phyloP scores from a whole-genome alignment of 2,797 vertebrate genomes.

The Helarctos malayanus region DNA sequence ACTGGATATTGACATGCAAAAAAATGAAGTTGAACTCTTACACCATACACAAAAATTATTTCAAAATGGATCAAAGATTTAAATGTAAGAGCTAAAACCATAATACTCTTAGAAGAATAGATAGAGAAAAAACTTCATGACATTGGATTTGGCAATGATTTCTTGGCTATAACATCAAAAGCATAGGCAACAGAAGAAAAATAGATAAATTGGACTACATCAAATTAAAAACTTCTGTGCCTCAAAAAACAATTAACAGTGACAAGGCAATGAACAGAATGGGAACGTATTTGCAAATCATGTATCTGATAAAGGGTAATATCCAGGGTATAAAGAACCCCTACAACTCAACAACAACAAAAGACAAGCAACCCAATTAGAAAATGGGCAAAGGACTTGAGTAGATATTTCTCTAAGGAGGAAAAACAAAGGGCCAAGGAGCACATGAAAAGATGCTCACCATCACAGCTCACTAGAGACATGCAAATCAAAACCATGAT shows the following conservation, averaged over 20 bases:
- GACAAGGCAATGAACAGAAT: background rate
- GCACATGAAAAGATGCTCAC: background rate
- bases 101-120: constrained; percentile 49
- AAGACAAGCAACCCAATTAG: background rate
- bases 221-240: background rate
- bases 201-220: background rate
- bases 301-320: background rate
- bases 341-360: constrained; percentile 17
- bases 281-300: constrained; percentile 22
- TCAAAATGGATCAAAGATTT: background rate
- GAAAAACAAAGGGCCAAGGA: background rate
- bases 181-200: background rate
- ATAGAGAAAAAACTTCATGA: background rate
- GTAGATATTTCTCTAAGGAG: background rate
- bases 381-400: background rate
- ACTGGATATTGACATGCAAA: background rate
- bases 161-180: background rate
- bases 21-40: background rate
- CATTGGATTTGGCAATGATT: background rate
- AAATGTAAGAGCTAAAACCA: constrained; percentile 20
- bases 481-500: background rate
- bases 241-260: background rate
- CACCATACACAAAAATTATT: background rate
- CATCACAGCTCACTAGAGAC: background rate
- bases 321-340: background rate